Conservation (phyloP, 2,113 vertebrate genomes). For the Caranx melampygus region DNA sequence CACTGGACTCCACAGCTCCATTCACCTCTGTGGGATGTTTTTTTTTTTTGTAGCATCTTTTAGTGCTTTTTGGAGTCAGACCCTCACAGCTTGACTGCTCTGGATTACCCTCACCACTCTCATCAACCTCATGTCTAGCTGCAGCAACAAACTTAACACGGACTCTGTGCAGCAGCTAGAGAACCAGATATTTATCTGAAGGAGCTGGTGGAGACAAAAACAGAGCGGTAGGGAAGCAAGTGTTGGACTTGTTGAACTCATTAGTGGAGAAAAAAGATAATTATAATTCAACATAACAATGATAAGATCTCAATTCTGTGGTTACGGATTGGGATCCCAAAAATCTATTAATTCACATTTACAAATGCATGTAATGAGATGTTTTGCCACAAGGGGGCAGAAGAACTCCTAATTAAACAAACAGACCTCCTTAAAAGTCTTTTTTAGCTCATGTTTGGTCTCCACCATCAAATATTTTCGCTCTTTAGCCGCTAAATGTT, state of each 20-base stretch:
- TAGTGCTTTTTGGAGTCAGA: neutral
- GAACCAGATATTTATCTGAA: neutral
- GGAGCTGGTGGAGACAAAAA: neutral
- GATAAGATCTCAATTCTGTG: neutral
- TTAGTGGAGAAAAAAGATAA: no score
- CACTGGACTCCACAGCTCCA: neutral
- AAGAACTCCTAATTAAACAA: neutral
- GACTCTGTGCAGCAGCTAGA: neutral
- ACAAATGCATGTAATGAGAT: no score
- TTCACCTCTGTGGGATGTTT: neutral
- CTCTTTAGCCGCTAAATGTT: no score
- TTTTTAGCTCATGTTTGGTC: conserved; percentile 2
- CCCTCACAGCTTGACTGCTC: neutral
- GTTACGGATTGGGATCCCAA: neutral
- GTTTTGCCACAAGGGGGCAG: no score
- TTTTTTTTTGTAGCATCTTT: neutral
- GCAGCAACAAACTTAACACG: neutral
- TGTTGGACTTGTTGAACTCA: neutral
- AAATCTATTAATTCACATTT: no score
- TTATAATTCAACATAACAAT: no score
- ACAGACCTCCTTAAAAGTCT: neutral
- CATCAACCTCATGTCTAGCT: neutral
- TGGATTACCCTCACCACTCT: neutral
- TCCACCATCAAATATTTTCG: no score
- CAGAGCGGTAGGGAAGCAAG: neutral